A percentile compares a stretch with the other conserved stretches of the same genome.
phyloP scores from a whole-genome alignment of 2,797 vertebrate genomes.

The Pristis pectinata region DNA sequence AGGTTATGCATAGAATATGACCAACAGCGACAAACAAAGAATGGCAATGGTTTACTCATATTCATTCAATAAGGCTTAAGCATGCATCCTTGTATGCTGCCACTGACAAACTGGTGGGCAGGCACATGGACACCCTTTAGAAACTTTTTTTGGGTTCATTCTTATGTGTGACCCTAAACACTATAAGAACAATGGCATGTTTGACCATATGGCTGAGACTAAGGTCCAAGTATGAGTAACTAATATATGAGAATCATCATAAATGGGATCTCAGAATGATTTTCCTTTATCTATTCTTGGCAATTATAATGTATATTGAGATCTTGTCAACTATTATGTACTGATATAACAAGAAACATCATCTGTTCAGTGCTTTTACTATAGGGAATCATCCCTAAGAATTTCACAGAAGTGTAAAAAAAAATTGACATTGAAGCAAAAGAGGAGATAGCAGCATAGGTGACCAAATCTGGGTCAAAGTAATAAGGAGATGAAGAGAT shows the following conservation, averaged over 20 bases:
- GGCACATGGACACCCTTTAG: background rate
- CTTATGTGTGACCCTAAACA: background rate
- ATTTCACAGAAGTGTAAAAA: background rate
- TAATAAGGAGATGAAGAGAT: background rate
- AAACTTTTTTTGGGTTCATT: background rate
- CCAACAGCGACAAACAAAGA: too few species aligned
- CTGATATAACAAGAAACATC: background rate
- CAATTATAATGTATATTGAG: background rate
- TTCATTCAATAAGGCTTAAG: background rate
- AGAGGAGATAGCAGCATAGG: background rate
- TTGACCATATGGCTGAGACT: background rate
- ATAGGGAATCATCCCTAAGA: background rate
- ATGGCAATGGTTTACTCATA: too few species aligned
- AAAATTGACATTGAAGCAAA: background rate
- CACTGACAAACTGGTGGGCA: background rate
- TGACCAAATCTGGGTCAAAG: background rate
- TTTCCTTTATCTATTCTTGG: background rate
- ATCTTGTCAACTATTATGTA: background rate
- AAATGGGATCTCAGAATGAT: background rate
- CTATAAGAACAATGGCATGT: background rate
- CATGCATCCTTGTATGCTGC: background rate
- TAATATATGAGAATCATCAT: background rate
- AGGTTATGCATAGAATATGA: background rate
- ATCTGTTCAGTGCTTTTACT: background rate
- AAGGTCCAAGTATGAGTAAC: background rate